A percentile compares a stretch with the other conserved stretches of the same genome.
phyloP scores from a whole-genome alignment of 2,888 invertebrate genomes.

The Orthonychiurus folsomi region DNA sequence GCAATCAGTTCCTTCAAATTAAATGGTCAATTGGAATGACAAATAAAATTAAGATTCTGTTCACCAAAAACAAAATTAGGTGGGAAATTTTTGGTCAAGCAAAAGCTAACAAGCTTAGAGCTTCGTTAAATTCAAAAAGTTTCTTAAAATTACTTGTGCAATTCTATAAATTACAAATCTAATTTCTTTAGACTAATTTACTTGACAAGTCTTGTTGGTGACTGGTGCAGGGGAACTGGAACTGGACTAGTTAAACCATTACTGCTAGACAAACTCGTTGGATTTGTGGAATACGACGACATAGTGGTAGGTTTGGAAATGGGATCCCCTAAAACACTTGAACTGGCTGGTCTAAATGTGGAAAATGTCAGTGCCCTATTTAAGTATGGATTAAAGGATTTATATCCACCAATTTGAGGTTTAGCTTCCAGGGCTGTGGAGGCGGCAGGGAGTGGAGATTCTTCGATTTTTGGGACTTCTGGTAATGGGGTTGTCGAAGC shows the following conservation, averaged over 20 bases:
- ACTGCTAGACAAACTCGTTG: conserved; percentile 16
- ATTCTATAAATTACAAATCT: too few relatives aligned
- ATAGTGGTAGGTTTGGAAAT: not conserved
- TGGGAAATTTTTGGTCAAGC: too few relatives aligned
- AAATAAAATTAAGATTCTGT: too few relatives aligned
- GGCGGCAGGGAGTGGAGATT: not conserved
- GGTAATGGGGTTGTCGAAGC: not conserved
- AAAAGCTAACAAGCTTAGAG: too few relatives aligned
- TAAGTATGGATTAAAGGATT: conserved; percentile 38
- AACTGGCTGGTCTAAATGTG: conserved; percentile 33
- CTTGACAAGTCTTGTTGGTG: conserved; percentile 21
- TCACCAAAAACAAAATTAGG: too few relatives aligned
- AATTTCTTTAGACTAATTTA: conserved; percentile 8
- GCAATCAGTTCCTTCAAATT: too few relatives aligned
- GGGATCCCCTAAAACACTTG: conserved; percentile 9
- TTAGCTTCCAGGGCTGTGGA: not conserved
- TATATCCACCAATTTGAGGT: conserved; percentile 30
- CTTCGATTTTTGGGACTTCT: not conserved
- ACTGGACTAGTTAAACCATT: conserved; percentile 30
- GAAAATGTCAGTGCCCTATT: conserved; percentile 38
- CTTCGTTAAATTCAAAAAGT: too few relatives aligned
- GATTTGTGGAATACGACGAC: not conserved
- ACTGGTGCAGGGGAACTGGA: conserved; percentile 15
- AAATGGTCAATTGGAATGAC: too few relatives aligned
- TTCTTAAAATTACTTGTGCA: too few relatives aligned